These are phyloP conservation scores for Macrotrachela quadricornifera DNA, from an alignment of 1,140 invertebrate genomes.

Conservation along the genomic window DNA sequence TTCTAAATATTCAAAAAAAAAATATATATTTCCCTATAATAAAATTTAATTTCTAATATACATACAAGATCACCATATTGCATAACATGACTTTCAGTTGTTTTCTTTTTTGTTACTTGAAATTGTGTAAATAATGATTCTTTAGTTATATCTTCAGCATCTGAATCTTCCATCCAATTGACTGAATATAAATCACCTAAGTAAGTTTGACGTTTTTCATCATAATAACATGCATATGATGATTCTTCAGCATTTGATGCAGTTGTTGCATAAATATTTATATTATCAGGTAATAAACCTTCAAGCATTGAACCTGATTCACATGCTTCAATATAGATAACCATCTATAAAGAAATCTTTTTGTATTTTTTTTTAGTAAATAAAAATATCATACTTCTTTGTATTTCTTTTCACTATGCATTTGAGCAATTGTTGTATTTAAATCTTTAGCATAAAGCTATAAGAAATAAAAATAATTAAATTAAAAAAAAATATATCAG, in stretches of 20 bases:
- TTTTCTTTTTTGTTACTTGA: conserved; percentile 36
- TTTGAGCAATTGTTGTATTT: conserved; percentile 29
- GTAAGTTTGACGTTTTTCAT: conserved; percentile 33
- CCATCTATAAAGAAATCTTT: conserved; percentile 30
- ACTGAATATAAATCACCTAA: conserved; percentile 42
- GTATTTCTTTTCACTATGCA: conserved; percentile 33
- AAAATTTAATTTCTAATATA: background rate
- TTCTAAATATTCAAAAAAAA: background rate
- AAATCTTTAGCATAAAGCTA: conserved; percentile 30
- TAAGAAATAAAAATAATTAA: conserved; percentile 10
- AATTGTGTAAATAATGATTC: conserved; percentile 40
- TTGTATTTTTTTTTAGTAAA: too few relatives aligned
- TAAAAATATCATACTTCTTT: conserved; percentile 18
- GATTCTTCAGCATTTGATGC: conserved; percentile 40
- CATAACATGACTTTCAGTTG: conserved; percentile 39
- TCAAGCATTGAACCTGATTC: conserved; percentile 47
- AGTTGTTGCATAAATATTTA: conserved; percentile 42
- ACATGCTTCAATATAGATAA: conserved; percentile 45
- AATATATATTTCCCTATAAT: background rate
- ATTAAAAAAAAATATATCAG: background rate
- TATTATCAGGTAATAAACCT: conserved; percentile 33
- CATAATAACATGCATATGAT: conserved; percentile 40
- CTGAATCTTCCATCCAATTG: conserved; percentile 46
- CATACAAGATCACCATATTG: conserved; percentile 36
- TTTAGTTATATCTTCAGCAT: conserved; percentile 33